These are phyloP conservation scores for Conistra vaccinii DNA, from an alignment of 2,888 invertebrate genomes.

Conservation along the genomic window DNA sequence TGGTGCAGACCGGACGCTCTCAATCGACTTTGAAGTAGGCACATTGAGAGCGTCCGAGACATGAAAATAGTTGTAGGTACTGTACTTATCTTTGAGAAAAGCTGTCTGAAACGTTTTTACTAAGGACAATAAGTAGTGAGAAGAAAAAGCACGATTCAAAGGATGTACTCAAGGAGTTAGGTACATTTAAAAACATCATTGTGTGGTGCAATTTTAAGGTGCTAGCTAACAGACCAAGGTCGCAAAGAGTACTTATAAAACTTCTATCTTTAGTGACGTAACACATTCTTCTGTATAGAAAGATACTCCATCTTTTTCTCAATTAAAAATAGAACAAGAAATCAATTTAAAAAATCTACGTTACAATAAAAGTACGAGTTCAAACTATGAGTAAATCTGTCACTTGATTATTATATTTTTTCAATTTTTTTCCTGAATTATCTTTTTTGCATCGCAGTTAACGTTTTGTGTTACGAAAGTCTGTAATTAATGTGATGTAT, in stretches of 20 bases:
- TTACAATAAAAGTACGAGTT: neutral
- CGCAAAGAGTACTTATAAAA: constrained; percentile 31
- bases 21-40: too few relatives aligned
- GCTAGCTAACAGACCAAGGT: constrained; percentile 33
- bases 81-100: neutral
- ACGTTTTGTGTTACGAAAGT: neutral
- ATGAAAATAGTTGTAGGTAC: too few relatives aligned
- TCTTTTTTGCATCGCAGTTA: neutral
- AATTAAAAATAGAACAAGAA: neutral
- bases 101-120: neutral
- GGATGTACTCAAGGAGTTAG: neutral
- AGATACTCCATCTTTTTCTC: neutral
- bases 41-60: too few relatives aligned
- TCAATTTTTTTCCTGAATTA: constrained; percentile 11
- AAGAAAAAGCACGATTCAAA: neutral
- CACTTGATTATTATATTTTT: neutral
- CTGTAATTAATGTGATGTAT: neutral
- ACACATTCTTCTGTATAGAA: neutral
- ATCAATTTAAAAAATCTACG: neutral
- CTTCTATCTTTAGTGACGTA: neutral
- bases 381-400: neutral
- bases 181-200: neutral
- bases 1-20: too few relatives aligned
- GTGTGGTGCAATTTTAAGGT: constrained; percentile 24
- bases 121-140: neutral